These are phyloP conservation scores for Donacobius atricapilla DNA, from an alignment of 2,113 vertebrate genomes.

Conservation along the genomic window DNA sequence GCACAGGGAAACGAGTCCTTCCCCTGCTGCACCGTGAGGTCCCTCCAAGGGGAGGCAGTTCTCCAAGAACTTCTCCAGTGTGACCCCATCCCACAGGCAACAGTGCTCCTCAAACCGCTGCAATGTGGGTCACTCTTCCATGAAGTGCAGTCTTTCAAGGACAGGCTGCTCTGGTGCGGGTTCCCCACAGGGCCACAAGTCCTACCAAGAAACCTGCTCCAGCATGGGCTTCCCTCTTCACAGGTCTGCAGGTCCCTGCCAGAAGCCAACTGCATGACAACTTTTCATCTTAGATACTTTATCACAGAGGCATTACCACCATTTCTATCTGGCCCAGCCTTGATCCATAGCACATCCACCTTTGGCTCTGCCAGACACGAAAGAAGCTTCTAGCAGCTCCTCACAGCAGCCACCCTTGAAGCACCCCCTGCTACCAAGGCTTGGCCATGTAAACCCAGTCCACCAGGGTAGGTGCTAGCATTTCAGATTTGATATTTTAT, in stretches of 20 bases:
- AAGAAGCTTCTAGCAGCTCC: background rate
- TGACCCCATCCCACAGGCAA: background rate
- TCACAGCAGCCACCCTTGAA: background rate
- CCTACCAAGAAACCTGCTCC: background rate
- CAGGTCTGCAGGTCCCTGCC: accelerated
- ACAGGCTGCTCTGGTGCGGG: accelerated
- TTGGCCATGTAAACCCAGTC: background rate
- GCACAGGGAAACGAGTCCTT: background rate
- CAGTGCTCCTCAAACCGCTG: background rate
- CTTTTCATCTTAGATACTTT: accelerated
- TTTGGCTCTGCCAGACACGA: background rate
- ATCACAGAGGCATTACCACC: background rate
- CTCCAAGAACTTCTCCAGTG: background rate
- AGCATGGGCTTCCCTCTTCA: background rate
- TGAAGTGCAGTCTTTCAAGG: background rate
- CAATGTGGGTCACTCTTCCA: background rate
- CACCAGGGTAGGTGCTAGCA: background rate
- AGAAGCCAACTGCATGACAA: background rate
- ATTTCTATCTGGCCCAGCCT: background rate
- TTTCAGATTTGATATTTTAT: background rate
- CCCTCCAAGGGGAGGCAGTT: background rate
- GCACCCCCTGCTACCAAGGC: accelerated
- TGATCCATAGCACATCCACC: background rate
- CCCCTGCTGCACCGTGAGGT: accelerated
- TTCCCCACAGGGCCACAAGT: background rate